phyloP scores from a whole-genome alignment of 92 coral and sea anemone species.

The Porites evermanni region DNA sequence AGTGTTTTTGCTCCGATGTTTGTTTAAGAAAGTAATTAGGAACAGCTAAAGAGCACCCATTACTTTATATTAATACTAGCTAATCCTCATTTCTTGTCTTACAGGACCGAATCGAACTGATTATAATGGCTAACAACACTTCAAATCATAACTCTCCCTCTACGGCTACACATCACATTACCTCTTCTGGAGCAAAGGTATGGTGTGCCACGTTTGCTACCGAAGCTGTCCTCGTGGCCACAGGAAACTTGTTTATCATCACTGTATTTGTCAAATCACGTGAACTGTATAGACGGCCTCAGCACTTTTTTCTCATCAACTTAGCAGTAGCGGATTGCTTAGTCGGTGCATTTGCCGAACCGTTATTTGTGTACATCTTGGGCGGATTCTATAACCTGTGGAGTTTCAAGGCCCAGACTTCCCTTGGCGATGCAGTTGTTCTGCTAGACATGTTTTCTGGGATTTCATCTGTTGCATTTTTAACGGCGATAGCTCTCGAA shows the following conservation, averaged over 20 bases:
- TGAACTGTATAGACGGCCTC: conserved; percentile 14
- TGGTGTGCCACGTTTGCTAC: conserved; percentile 41
- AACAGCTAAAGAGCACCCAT: too few relatives aligned
- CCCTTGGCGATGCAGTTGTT: neutral
- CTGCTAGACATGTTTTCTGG: conserved; percentile 50
- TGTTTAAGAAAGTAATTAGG: too few relatives aligned
- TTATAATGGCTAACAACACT: conserved; percentile 11
- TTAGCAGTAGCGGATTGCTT: conserved; percentile 35
- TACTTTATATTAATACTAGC: too few relatives aligned
- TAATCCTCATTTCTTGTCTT: neutral
- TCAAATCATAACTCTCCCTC: neutral
- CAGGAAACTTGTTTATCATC: conserved; percentile 42
- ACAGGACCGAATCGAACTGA: neutral
- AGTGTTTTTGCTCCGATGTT: too few relatives aligned
- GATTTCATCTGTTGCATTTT: conserved; percentile 42
- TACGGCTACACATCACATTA: conserved; percentile 3
- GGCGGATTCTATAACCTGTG: conserved; percentile 37
- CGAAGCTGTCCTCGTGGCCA: conserved; percentile 32
- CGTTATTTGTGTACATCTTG: conserved; percentile 38
- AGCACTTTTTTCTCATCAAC: conserved; percentile 25
- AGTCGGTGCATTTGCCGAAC: conserved; percentile 40
- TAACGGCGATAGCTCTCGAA: conserved; percentile 37
- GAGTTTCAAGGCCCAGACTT: neutral
- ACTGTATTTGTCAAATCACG: conserved; percentile 21
- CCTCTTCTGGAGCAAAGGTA: conserved; percentile 2